These are phyloP conservation scores for Nansenia antarctica DNA, from an alignment of 2,113 vertebrate genomes.

Conservation along the genomic window DNA sequence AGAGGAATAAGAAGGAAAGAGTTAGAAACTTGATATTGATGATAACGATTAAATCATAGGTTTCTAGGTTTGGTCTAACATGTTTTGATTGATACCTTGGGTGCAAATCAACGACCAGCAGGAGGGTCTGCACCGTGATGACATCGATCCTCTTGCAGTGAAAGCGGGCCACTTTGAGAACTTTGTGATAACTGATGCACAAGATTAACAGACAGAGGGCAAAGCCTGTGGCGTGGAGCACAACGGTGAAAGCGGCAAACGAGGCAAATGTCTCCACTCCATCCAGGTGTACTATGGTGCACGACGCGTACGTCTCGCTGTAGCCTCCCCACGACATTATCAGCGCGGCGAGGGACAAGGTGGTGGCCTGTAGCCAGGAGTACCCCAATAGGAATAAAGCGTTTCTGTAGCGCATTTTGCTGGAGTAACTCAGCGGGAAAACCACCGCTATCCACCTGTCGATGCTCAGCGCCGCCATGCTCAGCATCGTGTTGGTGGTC, in stretches of 20 bases:
- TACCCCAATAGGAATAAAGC: constrained; percentile 75
- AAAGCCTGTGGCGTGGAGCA: constrained; percentile 77
- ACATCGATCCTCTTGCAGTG: constrained; percentile 80
- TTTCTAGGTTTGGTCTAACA: too few relatives aligned
- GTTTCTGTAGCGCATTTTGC: constrained; percentile 80
- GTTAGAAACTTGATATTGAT: too few relatives aligned
- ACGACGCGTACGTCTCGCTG: constrained; percentile 76
- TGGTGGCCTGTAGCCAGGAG: constrained; percentile 75
- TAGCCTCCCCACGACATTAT: constrained; percentile 78
- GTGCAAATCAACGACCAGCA: constrained; percentile 81
- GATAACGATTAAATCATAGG: too few relatives aligned
- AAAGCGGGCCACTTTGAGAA: constrained; percentile 77
- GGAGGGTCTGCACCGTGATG: constrained; percentile 79
- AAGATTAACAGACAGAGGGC: constrained; percentile 75
- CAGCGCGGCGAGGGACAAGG: constrained; percentile 71
- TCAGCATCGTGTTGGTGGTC: constrained; percentile 77
- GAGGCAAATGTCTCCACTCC: constrained; percentile 58
- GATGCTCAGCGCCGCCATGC: constrained; percentile 81
- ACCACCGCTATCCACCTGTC: constrained; percentile 82
- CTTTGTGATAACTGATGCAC: constrained; percentile 79
- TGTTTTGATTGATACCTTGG: constrained; percentile 65
- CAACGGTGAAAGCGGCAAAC: constrained; percentile 74
- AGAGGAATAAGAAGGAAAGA: too few relatives aligned
- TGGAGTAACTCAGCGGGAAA: constrained; percentile 79
- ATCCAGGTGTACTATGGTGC: constrained; percentile 74